A percentile compares a stretch with the other conserved stretches of the same genome.
Conservation (phyloP, 1,140 invertebrate species). For the Musca vetustissima region DNA sequence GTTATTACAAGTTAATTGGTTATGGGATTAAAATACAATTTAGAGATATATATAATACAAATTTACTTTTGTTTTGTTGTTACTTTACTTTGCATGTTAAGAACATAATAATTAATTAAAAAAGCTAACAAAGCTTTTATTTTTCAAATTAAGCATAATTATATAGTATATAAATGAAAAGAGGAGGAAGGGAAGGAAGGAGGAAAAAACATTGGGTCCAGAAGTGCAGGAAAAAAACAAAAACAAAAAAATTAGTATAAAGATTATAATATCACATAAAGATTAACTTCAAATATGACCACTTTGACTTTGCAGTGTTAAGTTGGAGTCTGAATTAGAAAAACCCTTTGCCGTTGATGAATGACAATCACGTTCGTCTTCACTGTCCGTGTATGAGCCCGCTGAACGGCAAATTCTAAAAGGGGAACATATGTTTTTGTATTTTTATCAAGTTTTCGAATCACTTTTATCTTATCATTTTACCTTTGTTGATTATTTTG, state of each 20-base stretch:
- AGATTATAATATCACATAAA: slow-evolving; percentile 14
- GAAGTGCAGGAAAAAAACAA: neutral
- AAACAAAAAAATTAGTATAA: neutral
- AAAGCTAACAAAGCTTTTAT: slow-evolving; percentile 2
- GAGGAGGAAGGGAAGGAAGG: too few species aligned
- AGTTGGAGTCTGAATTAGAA: slow-evolving; percentile 50
- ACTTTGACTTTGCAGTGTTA: neutral
- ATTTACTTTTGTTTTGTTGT: neutral
- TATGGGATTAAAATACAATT: slow-evolving; percentile 20
- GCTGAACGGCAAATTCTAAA: slow-evolving; percentile 45
- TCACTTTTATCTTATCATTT: slow-evolving; percentile 11
- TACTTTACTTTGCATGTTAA: slow-evolving; percentile 9
- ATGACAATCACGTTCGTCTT: slow-evolving; percentile 40
- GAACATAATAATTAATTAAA: too few species aligned
- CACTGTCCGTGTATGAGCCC: slow-evolving; percentile 49
- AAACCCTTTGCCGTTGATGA: slow-evolving; percentile 38
- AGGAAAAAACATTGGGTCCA: too few species aligned
- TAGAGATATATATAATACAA: slow-evolving; percentile 14
- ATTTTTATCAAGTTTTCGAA: neutral
- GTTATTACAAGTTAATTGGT: slow-evolving; percentile 5
- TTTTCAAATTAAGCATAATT: neutral
- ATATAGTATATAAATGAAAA: too few species aligned
- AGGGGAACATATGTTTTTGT: neutral
- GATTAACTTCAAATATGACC: slow-evolving; percentile 14
- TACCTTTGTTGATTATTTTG: slow-evolving; percentile 39